These are phyloP conservation scores for Echeneis naucrates DNA, from an alignment of 2,797 vertebrate genomes.

Conservation along the genomic window DNA sequence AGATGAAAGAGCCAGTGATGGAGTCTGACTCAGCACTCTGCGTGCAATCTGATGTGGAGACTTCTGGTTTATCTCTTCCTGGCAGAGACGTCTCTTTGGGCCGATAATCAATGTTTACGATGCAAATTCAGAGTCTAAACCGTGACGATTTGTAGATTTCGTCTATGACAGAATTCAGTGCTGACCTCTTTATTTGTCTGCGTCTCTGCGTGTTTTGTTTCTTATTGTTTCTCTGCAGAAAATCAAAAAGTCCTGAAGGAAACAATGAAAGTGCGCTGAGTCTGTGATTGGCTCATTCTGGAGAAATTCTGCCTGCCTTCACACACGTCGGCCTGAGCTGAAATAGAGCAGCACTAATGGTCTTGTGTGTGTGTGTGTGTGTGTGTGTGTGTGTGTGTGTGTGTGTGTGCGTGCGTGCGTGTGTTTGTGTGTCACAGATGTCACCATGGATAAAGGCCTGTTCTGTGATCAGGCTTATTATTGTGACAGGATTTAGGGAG, in stretches of 20 bases:
- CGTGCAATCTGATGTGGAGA: conserved; percentile 32
- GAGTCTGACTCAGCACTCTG: conserved; percentile 53
- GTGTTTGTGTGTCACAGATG: conserved; percentile 66
- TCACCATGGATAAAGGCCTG: conserved; percentile 74
- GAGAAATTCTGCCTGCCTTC: conserved; percentile 47
- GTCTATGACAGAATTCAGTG: background rate
- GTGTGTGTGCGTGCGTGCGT: conserved; percentile 46
- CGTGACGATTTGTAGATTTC: too few relatives aligned
- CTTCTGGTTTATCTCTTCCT: conserved; percentile 2
- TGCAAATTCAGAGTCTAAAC: background rate
- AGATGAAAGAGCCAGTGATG: conserved; percentile 22
- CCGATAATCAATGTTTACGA: conserved; percentile 4
- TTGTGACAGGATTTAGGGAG: conserved; percentile 76
- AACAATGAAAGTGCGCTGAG: conserved; percentile 21
- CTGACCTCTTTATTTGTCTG: background rate
- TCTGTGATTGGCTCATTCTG: conserved; percentile 61
- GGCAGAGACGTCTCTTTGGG: background rate
- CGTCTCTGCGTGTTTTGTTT: background rate
- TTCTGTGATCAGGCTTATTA: conserved; percentile 78
- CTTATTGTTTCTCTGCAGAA: conserved; percentile 9
- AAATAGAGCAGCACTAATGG: conserved; percentile 79
- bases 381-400: conserved; percentile 48
- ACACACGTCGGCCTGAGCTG: conserved; percentile 48
- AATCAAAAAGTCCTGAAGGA: conserved; percentile 43
- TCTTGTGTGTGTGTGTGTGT: conserved; percentile 47